These are phyloP conservation scores for Mus spicilegus DNA, from an alignment of 2,113 vertebrate species.

Conservation along the genomic window DNA sequence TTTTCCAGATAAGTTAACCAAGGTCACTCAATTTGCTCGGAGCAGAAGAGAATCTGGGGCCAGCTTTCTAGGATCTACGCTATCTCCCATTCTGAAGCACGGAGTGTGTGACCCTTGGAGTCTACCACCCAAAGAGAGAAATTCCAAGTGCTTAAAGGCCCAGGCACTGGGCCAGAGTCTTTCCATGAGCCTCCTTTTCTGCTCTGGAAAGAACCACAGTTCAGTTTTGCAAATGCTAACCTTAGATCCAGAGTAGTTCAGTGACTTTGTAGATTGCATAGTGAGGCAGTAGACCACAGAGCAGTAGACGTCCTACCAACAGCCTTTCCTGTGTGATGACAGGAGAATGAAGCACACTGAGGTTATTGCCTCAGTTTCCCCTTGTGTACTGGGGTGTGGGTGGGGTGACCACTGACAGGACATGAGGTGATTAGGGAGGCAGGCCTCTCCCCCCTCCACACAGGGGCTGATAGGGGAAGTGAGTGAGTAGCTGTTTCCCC, in stretches of 20 bases:
- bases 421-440: neutral
- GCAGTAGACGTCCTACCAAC: neutral
- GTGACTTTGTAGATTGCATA: neutral
- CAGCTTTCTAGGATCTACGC: neutral
- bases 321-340: neutral
- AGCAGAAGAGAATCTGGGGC: neutral
- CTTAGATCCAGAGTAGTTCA: neutral
- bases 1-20: neutral
- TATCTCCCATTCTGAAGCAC: too few species aligned
- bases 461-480: conserved; percentile 62
- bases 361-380: neutral
- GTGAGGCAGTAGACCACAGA: neutral
- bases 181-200: neutral
- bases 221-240: neutral
- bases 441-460: neutral
- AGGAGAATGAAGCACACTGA: too few species aligned
- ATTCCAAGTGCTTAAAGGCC: neutral
- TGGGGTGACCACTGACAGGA: neutral
- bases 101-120: neutral
- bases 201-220: neutral
- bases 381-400: neutral
- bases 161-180: neutral
- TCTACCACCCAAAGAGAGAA: neutral
- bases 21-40: neutral
- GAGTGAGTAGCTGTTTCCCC: conserved; percentile 31